A percentile compares a stretch with the other conserved stretches of the same genome.
Evolutionary conservation across 2,888 invertebrate species (phyloP).

Genomic region (Plagodis dolabraria): DNA sequence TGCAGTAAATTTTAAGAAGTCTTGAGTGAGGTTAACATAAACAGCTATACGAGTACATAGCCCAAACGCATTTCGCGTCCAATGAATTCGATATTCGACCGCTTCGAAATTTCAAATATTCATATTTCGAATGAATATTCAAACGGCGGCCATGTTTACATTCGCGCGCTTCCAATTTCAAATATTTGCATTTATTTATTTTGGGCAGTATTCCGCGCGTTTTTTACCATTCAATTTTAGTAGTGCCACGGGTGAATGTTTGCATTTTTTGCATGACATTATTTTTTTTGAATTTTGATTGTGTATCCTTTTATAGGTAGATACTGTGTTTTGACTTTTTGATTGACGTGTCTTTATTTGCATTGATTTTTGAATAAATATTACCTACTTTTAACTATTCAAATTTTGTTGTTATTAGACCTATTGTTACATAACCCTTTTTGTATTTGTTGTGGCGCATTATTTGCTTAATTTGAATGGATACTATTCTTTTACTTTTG

Average conservation of each 20-base stretch:
- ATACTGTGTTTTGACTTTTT: constrained; percentile 41
- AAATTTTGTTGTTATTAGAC: neutral
- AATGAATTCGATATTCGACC: constrained; percentile 77
- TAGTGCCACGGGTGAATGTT: constrained; percentile 47
- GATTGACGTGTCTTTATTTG: constrained; percentile 54
- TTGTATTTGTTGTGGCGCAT: no score
- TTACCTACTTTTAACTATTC: neutral
- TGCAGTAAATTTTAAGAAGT: no score
- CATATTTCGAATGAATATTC: constrained; percentile 83
- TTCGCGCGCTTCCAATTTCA: constrained; percentile 82
- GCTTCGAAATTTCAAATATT: constrained; percentile 65
- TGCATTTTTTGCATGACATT: constrained; percentile 39
- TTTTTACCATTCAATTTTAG: constrained; percentile 50
- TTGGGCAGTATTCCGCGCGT: constrained; percentile 62
- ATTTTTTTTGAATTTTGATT: constrained; percentile 20
- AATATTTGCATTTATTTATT: constrained; percentile 84
- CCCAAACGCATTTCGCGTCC: constrained; percentile 40
- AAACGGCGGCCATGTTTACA: constrained; percentile 80
- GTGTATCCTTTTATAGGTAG: constrained; percentile 28
- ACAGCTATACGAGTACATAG: neutral
- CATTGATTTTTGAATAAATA: constrained; percentile 21
- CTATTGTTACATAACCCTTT: neutral
- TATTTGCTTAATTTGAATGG: no score
- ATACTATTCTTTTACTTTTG: no score
- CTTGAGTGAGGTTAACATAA: neutral